phyloP scores from a whole-genome alignment of 2,113 vertebrate genomes.

The Lonchura striata region DNA sequence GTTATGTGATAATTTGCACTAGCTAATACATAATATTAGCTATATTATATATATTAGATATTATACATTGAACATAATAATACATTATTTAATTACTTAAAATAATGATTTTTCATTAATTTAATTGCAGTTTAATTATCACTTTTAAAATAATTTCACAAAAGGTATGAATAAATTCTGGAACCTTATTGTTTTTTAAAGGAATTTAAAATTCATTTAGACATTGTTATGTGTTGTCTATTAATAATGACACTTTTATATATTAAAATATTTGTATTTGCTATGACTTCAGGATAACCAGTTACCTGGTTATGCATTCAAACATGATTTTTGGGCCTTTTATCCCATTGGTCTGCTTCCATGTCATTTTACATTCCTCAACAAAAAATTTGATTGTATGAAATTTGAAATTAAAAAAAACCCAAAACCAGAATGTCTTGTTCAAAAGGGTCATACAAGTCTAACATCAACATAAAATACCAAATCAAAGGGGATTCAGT shows the following conservation, averaged over 20 bases:
- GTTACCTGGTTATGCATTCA: slow-evolving; percentile 41
- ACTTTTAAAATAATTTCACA: background rate
- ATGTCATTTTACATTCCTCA: background rate
- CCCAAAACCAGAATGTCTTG: background rate
- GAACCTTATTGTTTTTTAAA: background rate
- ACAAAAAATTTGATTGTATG: background rate
- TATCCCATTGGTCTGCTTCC: background rate
- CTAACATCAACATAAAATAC: background rate
- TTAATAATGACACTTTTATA: background rate
- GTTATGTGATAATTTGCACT: background rate
- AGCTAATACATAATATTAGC: background rate
- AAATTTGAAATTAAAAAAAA: background rate
- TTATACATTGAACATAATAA: background rate
- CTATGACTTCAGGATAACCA: background rate
- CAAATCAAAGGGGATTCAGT: background rate
- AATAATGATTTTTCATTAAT: background rate
- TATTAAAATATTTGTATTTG: background rate
- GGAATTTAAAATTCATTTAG: background rate
- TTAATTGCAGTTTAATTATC: background rate
- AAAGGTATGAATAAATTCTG: background rate
- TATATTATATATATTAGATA: background rate
- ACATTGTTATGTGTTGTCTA: background rate
- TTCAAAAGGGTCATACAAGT: background rate
- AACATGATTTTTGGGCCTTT: background rate
- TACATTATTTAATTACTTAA: background rate